Percentiles rank a stretch among this genome's conserved stretches.
These are phyloP conservation scores for Chelonus insularis DNA, from an alignment of 1,140 invertebrate genomes.

Conservation along the genomic window DNA sequence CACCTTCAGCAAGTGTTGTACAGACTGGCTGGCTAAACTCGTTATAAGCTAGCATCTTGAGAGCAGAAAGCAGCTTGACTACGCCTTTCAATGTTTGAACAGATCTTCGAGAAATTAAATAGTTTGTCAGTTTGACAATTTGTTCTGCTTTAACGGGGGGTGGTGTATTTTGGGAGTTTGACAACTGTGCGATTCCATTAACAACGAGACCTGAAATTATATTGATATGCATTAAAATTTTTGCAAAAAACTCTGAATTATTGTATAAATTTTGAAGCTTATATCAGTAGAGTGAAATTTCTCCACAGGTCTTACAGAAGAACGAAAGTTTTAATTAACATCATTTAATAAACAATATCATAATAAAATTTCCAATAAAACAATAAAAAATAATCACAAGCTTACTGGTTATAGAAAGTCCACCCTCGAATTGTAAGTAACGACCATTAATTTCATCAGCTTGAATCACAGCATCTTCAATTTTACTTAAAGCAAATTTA, in stretches of 20 bases:
- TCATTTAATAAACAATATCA: constrained; percentile 30
- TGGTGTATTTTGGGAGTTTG: constrained; percentile 70
- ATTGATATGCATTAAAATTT: too few relatives aligned
- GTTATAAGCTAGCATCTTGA: constrained; percentile 71
- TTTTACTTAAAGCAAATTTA: constrained; percentile 75
- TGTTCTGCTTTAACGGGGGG: constrained; percentile 76
- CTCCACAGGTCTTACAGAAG: constrained; percentile 37
- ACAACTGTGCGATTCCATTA: constrained; percentile 74
- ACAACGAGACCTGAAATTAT: constrained; percentile 66
- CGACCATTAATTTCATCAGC: constrained; percentile 93
- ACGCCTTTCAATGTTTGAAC: constrained; percentile 85
- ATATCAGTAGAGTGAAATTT: constrained; percentile 24
- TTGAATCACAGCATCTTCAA: constrained; percentile 90
- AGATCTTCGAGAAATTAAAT: constrained; percentile 86
- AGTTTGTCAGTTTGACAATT: constrained; percentile 87
- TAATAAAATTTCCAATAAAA: background rate
- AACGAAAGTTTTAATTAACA: constrained; percentile 41
- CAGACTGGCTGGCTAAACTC: constrained; percentile 72
- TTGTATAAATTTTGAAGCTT: too few relatives aligned
- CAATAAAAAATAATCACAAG: constrained; percentile 12
- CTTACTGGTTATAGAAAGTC: constrained; percentile 66
- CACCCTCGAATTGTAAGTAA: constrained; percentile 91
- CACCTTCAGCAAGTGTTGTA: constrained; percentile 74
- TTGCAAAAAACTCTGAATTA: too few relatives aligned
- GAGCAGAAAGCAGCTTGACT: constrained; percentile 75